These are phyloP conservation scores for Furnarius figulus DNA, from an alignment of 2,113 vertebrate species.

Conservation along the genomic window DNA sequence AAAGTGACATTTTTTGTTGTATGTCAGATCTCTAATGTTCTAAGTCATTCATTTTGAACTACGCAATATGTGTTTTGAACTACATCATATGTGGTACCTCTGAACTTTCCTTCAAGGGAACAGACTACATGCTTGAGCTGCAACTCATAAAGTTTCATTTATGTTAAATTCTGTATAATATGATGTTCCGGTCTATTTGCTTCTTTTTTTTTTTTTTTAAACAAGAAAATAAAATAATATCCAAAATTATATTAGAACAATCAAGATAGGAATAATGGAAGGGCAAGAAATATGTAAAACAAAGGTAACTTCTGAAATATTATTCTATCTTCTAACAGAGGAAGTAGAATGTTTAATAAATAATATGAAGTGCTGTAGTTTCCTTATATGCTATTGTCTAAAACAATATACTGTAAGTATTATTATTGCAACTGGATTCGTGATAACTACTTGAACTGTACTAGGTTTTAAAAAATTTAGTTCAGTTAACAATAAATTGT, in stretches of 20 bases:
- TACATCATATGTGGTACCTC: rapidly evolving
- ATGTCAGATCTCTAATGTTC: neutral
- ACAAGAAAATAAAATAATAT: neutral
- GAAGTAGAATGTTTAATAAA: neutral
- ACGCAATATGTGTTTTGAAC: neutral
- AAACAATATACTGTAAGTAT: neutral
- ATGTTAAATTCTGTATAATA: neutral
- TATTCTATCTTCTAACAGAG: neutral
- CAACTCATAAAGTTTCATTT: neutral
- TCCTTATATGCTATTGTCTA: neutral
- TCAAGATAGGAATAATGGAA: neutral
- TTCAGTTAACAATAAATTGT: neutral
- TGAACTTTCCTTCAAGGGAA: neutral
- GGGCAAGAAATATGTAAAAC: neutral
- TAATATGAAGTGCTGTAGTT: neutral
- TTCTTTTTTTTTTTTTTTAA: neutral
- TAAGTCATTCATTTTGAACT: neutral
- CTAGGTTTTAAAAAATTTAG: neutral
- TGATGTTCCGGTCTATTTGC: neutral
- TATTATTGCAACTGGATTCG: neutral
- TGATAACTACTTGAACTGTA: neutral
- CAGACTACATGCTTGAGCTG: neutral
- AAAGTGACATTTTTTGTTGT: neutral
- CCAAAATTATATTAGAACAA: neutral
- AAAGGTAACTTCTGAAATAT: neutral